Evolutionary conservation across 2,888 invertebrate species (phyloP), one percentile per base, ranked within the genome.

Genomic region (Penaeus monodon): DNA sequence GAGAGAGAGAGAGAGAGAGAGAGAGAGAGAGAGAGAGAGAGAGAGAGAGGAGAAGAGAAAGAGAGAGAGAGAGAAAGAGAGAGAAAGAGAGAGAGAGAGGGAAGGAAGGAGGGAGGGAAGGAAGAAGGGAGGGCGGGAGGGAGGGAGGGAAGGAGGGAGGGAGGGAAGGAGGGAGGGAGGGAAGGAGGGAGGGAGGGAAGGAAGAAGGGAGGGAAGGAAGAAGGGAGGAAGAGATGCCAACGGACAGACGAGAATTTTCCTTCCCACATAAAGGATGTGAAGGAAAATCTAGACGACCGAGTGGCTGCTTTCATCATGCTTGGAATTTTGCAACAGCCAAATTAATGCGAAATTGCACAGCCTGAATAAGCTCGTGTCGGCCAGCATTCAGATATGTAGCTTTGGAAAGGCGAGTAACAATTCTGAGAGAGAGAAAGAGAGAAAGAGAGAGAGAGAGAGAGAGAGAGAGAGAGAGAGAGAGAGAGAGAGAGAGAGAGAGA

Each of bases 401-500:
- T 74, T 29, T 22, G 33, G 74, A 33, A 33, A 74, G 33, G 74
- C 27, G 74, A 8, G 29, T 29, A 22, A 74, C 20, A 27, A 63
- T 44, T 44, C 17, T 27, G 2, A 38, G 63, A 79, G 64, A 63
- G 79, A 79, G 81, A 66, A 44, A 38, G 29, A 66, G 68, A 66
- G 81, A 27, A 17, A 74, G 38, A 33, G 38, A n/a, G n/a, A n/a
- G 38, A 76, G 33, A 27, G 44, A 76, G 76, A 38, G n/a, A 38
- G 76, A 76, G 44, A 44, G 20, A 44, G 33, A 38, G 44, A 33
- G n/a, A 76, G 76, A 76, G 76, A 44, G n/a, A 76, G n/a, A 76
- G 76, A 44, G 20, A 76, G 76, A 38, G 44, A n/a, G 44, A 76
- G 76, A 38, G 70, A 70, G 70, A 70, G 70, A 70, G 70, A 70